Conservation (phyloP, 1,140 invertebrate species). For the Hesperophylax magnus region DNA sequence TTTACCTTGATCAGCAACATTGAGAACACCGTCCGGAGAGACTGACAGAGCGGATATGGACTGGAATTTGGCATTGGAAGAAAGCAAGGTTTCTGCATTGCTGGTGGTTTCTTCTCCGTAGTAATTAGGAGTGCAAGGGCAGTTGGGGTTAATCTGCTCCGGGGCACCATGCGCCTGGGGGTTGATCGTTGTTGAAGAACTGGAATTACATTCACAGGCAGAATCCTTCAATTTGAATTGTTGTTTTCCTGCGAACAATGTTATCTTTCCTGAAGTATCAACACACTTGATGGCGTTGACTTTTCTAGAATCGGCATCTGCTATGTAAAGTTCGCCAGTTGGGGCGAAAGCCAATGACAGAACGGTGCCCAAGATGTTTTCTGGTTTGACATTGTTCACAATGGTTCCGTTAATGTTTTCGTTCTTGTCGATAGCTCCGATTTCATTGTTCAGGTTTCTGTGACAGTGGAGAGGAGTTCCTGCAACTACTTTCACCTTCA, state of each 20-base stretch:
- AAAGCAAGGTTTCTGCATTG: conserved; percentile 86
- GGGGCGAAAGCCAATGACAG: conserved; percentile 91
- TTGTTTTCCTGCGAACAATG: conserved; percentile 84
- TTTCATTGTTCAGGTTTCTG: conserved; percentile 61
- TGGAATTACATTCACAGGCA: conserved; percentile 74
- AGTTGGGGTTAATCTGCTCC: conserved; percentile 68
- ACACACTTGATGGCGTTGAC: conserved; percentile 90
- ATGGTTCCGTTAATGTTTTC: conserved; percentile 47
- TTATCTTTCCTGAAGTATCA: conserved; percentile 86
- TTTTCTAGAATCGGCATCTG: conserved; percentile 91
- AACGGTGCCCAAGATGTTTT: conserved; percentile 81
- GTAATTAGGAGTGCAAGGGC: conserved; percentile 71
- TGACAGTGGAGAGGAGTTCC: conserved; percentile 92
- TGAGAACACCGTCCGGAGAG: conserved; percentile 93
- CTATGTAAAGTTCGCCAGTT: conserved; percentile 93
- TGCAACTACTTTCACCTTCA: conserved; percentile 92
- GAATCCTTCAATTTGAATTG: conserved; percentile 73
- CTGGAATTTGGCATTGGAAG: conserved; percentile 91
- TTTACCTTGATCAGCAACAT: conserved; percentile 93
- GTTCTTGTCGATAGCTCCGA: conserved; percentile 47
- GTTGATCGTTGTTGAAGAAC: conserved; percentile 70
- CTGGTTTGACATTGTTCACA: conserved; percentile 64
- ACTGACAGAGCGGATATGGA: conserved; percentile 94
- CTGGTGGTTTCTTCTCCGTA: conserved; percentile 78
- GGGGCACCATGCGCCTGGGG: conserved; percentile 62